Conservation (phyloP, 2,888 invertebrate genomes). For the Sphecodes monilicornis region DNA sequence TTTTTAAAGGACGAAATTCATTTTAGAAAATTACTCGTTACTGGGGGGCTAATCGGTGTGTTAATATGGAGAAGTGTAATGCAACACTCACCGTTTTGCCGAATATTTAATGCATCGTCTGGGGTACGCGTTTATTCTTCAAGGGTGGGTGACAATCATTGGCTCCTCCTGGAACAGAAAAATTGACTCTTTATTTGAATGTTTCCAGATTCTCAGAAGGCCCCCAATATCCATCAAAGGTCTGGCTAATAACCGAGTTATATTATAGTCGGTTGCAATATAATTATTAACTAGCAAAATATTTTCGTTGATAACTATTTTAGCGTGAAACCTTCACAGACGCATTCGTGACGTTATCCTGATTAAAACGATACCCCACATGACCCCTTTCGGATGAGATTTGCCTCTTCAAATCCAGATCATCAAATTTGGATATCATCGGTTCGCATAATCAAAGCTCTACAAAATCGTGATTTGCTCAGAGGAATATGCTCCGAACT, state of each 20-base stretch:
- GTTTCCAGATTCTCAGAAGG: no score
- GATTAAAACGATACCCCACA: not conserved
- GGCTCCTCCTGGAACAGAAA: conserved; percentile 57
- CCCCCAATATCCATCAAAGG: no score
- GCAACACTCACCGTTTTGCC: conserved; percentile 55
- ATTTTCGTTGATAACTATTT: not conserved
- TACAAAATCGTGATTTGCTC: not conserved
- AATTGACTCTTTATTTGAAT: not conserved
- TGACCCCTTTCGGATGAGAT: not conserved
- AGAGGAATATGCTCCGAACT: not conserved
- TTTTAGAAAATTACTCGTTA: not conserved
- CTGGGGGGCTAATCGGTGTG: not conserved
- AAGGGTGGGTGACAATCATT: conserved; percentile 46
- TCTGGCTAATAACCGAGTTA: no score
- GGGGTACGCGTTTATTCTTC: conserved; percentile 51
- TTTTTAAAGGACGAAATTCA: not conserved
- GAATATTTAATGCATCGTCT: conserved; percentile 60
- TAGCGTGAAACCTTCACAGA: not conserved
- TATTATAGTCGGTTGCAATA: not conserved
- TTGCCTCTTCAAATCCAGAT: not conserved
- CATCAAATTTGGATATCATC: not conserved
- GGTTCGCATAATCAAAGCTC: no score
- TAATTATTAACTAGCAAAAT: not conserved
- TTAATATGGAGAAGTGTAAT: not conserved
- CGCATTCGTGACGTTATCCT: not conserved